Conservation (phyloP, 2,797 vertebrate species). For the Danio jaintianensis region DNA sequence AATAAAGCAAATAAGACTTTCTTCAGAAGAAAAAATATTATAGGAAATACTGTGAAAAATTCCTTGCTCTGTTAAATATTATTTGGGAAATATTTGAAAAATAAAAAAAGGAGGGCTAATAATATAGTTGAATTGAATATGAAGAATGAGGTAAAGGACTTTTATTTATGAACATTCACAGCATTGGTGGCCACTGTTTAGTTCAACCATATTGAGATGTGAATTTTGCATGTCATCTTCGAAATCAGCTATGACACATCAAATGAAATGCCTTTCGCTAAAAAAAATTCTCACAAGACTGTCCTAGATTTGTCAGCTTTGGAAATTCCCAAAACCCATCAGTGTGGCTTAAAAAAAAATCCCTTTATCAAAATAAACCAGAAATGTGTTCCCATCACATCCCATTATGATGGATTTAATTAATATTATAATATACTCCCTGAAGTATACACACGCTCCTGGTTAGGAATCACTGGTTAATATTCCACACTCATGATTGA, state of each 20-base stretch:
- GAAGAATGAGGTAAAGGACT: neutral
- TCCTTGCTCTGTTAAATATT: no score
- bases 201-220: neutral
- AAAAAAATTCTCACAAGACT: neutral
- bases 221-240: constrained; percentile 12
- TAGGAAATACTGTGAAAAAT: no score
- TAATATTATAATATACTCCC: neutral
- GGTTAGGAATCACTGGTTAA: neutral
- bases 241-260: neutral
- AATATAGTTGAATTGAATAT: no score
- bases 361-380: no score
- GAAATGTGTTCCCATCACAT: neutral
- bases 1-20: no score
- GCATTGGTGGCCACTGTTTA: neutral
- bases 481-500: neutral
- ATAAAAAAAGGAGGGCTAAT: no score
- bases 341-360: no score
- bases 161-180: neutral
- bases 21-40: no score
- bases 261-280: neutral
- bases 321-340: no score
- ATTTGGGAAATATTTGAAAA: no score
- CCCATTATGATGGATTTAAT: neutral
- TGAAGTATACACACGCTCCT: neutral
- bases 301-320: neutral